A percentile compares a stretch with the other conserved stretches of the same genome.
phyloP scores from a whole-genome alignment of 1,140 invertebrate species.

The Ericerus pela region DNA sequence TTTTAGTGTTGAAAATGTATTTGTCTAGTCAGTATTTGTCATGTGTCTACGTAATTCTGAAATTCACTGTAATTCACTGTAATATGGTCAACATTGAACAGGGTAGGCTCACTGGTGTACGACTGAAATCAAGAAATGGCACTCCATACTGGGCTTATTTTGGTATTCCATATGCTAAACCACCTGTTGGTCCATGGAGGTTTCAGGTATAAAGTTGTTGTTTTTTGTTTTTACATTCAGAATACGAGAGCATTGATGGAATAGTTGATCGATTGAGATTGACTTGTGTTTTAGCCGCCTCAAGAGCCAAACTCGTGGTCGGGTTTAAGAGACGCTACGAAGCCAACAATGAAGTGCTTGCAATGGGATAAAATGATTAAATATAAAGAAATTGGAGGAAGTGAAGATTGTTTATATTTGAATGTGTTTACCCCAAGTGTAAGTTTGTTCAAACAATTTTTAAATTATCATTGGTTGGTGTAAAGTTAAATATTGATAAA shows the following conservation, averaged over 20 bases:
- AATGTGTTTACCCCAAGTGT: slow-evolving; percentile 17
- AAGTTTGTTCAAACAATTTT: background rate
- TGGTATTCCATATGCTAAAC: slow-evolving; percentile 37
- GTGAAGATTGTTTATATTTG: slow-evolving; percentile 20
- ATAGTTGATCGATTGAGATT: background rate
- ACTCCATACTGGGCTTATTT: slow-evolving; percentile 40
- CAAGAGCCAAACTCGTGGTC: slow-evolving; percentile 13
- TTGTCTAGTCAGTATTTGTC: no score
- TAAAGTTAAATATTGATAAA: no score
- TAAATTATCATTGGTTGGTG: no score
- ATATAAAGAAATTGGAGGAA: background rate
- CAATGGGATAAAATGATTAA: slow-evolving; percentile 12
- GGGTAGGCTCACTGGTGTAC: slow-evolving; percentile 32
- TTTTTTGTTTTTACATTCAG: background rate
- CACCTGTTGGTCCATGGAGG: slow-evolving; percentile 32
- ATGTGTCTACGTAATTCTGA: no score
- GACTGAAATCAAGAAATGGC: slow-evolving; percentile 30
- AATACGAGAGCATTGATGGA: background rate
- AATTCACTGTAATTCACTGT: no score
- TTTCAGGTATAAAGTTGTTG: slow-evolving; percentile 28
- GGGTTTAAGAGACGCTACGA: slow-evolving; percentile 12
- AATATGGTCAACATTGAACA: slow-evolving; percentile 1
- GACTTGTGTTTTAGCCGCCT: slow-evolving; percentile 9
- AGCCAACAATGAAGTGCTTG: slow-evolving; percentile 2
- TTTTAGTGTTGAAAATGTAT: no score